Evolutionary conservation across 2,888 invertebrate genomes (phyloP).

Genomic region (Antheraea assamensis): DNA sequence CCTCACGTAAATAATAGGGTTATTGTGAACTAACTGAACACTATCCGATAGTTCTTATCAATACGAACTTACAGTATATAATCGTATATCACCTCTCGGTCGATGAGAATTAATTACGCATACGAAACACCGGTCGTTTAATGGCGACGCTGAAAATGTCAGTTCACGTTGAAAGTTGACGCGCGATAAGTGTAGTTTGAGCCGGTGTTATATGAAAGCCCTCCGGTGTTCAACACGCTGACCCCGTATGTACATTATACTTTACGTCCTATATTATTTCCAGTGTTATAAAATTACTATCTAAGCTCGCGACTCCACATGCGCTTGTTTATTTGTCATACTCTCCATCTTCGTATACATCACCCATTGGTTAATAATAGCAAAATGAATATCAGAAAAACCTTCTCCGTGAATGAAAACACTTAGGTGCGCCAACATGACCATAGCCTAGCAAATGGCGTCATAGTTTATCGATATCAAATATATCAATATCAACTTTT

Average conservation of each 20-base stretch:
- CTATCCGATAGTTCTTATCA: neutral
- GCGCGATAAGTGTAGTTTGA: constrained; percentile 28
- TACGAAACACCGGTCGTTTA: constrained; percentile 50
- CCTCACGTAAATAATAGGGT: constrained; percentile 13
- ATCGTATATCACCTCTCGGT: neutral
- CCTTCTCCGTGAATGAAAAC: too few species aligned
- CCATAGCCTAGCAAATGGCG: too few species aligned
- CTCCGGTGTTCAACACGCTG: neutral
- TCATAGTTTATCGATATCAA: too few species aligned
- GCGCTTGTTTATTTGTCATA: too few species aligned
- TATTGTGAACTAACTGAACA: constrained; percentile 8
- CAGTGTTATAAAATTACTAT: neutral
- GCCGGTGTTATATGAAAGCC: neutral
- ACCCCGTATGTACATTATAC: neutral
- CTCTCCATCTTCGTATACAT: too few species aligned
- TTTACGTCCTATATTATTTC: neutral
- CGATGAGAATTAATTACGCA: constrained; percentile 64
- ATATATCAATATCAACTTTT: too few species aligned
- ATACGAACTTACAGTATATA: neutral
- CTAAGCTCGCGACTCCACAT: too few species aligned
- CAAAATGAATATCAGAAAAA: too few species aligned
- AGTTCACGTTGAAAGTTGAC: constrained; percentile 32
- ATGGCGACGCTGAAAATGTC: constrained; percentile 51
- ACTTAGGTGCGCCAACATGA: too few species aligned
- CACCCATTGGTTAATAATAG: too few species aligned